Percentiles rank a stretch among this genome's conserved stretches.
Conservation (phyloP, 53 echinoderm and acorn worm genomes). For the Glandiceps talaboti region DNA sequence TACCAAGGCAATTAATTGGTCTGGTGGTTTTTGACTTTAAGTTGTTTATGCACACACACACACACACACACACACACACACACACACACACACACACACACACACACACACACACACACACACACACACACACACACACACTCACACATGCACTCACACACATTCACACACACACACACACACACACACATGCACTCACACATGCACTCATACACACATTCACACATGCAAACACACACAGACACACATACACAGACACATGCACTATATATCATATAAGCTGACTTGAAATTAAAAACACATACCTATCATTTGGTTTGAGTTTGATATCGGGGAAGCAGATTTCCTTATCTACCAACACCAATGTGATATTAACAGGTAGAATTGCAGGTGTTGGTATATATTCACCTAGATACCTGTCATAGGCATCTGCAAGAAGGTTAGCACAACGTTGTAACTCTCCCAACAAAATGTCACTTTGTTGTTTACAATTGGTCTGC, state of each 20-base stretch:
- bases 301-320: conserved; percentile 45
- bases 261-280: neutral
- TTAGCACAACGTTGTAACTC: conserved; percentile 42
- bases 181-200: neutral
- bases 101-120: neutral
- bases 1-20: too few species aligned
- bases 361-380: conserved; percentile 37
- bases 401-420: conserved; percentile 42
- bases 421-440: conserved; percentile 39
- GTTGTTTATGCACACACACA: too few species aligned
- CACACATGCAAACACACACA: neutral
- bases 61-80: neutral
- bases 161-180: neutral
- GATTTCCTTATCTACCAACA: conserved; percentile 34
- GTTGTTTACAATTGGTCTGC: conserved; percentile 3
- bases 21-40: too few species aligned
- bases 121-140: neutral
- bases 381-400: conserved; percentile 39
- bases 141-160: neutral
- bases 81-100: neutral
- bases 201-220: neutral
- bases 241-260: neutral
- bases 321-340: conserved; percentile 42
- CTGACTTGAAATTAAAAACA: too few species aligned
- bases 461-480: conserved; percentile 13